Base-by-base conservation (phyloP, 37 sponge, comb jelly and placozoan genomes). In the Tethya wilhelma region DNA sequence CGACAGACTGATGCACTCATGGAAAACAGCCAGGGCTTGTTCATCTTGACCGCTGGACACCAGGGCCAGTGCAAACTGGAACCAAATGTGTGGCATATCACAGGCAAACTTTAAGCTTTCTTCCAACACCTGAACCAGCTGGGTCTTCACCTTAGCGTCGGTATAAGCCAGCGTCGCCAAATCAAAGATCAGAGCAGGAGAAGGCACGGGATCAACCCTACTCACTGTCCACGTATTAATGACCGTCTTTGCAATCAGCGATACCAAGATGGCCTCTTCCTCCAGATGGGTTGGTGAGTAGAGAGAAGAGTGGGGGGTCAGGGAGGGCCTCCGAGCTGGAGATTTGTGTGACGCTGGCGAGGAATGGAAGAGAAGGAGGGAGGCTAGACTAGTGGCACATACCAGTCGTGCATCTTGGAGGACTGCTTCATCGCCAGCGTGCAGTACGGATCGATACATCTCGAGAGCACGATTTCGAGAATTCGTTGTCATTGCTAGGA, bases 21-120 rank as follows among this genome's bases (percentile, higher is more conserved):
- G 74, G 64, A 74, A 87, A 0, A 87, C 75, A 23, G 87, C 87
- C 59, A 79, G 42, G 0, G 87, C 87, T 67, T 87, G 87, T 36
- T 46, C 43, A 38, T 74, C 33, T 34, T 71, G 80, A 29, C 66
- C 56, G 32, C 38, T 80, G 43, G 59, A 19, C 2, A 79, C 75
- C 33, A 87, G 32, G 0, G 87, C 43, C 1, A 87, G 75, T 31
- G 81, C 87, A 87, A 87, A 87, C 75, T 87, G 87, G 20, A 80
- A 41, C 87, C 87, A 87, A 7, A 87, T 34, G 67, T 87, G 81
- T 28, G 73, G 73, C 23, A 42, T 30, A 33, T 33, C 66, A 23
- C 71, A 74, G 4, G 80, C 53, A 74, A 87, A 87, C 22, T 19
- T 53, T 56, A 87, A 65, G 30, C 69, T 42, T 0, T 79, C 87